Percentiles rank a stretch among this genome's conserved stretches.
phyloP scores from a whole-genome alignment of 2,888 invertebrate genomes.

The Chouioia cunea region DNA sequence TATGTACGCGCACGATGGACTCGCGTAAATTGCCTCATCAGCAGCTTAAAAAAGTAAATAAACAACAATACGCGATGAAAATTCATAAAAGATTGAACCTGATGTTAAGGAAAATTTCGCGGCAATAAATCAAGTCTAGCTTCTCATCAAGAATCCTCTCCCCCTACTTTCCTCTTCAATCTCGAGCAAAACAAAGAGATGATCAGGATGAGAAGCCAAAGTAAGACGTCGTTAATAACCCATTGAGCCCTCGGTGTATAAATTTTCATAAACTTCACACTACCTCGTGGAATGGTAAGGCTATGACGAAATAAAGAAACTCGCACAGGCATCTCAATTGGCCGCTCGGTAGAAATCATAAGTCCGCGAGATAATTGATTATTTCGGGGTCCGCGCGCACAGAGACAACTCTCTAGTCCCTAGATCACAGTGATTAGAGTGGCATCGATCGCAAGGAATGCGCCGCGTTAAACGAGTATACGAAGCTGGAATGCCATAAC shows the following conservation, averaged over 20 bases:
- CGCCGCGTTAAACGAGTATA: neutral
- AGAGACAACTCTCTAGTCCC: slow-evolving; percentile 9
- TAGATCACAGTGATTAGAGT: slow-evolving; percentile 40
- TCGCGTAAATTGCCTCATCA: no score
- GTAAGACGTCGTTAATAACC: slow-evolving; percentile 2
- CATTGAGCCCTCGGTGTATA: slow-evolving; percentile 5
- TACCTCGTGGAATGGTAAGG: neutral
- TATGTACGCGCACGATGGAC: no score
- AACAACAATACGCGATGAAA: no score
- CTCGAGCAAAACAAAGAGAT: no score
- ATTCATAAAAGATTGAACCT: no score
- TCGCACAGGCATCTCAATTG: neutral
- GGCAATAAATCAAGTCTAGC: no score
- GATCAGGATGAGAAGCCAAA: no score
- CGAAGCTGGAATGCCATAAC: no score
- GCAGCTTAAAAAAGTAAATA: no score
- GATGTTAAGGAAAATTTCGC: no score
- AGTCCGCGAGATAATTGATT: slow-evolving; percentile 36
- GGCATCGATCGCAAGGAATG: slow-evolving; percentile 24
- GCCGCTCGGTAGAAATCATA: slow-evolving; percentile 10
- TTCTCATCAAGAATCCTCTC: no score
- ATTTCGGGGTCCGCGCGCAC: slow-evolving; percentile 8
- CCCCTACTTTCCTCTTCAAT: no score
- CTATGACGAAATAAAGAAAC: neutral
- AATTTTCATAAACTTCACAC: neutral